A percentile compares a stretch with the other conserved stretches of the same genome.
Evolutionary conservation across 2,888 invertebrate species (phyloP).

Genomic region (Chesias legatella): DNA sequence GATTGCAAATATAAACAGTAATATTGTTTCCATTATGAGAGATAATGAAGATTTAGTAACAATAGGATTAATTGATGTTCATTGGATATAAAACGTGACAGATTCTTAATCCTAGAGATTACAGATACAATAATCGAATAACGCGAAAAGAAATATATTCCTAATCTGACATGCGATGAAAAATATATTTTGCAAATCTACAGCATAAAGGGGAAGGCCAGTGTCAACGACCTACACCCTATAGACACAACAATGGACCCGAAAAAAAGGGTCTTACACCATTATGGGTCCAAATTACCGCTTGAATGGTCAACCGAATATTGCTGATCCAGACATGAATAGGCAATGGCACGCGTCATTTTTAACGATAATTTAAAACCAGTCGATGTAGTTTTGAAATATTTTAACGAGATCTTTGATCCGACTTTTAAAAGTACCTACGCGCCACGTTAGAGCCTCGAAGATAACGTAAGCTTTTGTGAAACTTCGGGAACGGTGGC

Average conservation of each 20-base stretch:
- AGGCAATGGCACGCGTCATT: slow-evolving; percentile 45
- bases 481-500: slow-evolving; percentile 28
- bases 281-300: slow-evolving; percentile 68
- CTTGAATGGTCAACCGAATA: slow-evolving; percentile 59
- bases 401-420: slow-evolving; percentile 17
- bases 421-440: background rate
- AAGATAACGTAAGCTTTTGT: background rate
- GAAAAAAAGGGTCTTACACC: slow-evolving; percentile 67
- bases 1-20: background rate
- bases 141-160: slow-evolving; percentile 66
- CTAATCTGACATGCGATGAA: slow-evolving; percentile 64
- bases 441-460: background rate
- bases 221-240: slow-evolving; percentile 76
- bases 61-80: background rate
- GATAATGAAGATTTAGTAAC: background rate
- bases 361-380: slow-evolving; percentile 37
- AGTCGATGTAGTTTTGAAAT: slow-evolving; percentile 27
- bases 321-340: slow-evolving; percentile 49
- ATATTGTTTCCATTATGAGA: background rate
- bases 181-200: slow-evolving; percentile 67
- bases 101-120: slow-evolving; percentile 41
- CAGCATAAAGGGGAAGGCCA: slow-evolving; percentile 66
- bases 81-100: slow-evolving; percentile 35
- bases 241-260: slow-evolving; percentile 65
- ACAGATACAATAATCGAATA: slow-evolving; percentile 43